Percentiles rank a stretch among this genome's conserved stretches.
Evolutionary conservation across 2,888 invertebrate genomes (phyloP).

Genomic region (Ophioninae sp.): DNA sequence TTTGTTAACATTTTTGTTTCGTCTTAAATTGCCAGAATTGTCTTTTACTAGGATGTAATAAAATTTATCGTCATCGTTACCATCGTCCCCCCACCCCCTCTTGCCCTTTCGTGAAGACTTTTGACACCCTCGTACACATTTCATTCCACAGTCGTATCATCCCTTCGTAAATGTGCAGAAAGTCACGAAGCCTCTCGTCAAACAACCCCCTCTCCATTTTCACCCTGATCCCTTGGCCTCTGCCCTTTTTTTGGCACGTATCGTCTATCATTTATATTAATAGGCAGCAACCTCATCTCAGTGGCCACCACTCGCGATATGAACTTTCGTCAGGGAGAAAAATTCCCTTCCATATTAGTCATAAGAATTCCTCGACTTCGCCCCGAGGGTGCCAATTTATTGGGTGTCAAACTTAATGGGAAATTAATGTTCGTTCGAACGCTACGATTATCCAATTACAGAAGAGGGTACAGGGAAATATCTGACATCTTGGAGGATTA

Average conservation of each 20-base stretch:
- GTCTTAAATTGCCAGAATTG: too few relatives aligned
- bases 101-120: conserved; percentile 5
- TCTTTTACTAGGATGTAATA: too few relatives aligned
- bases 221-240: conserved; percentile 51
- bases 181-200: conserved; percentile 47
- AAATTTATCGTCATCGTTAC: too few relatives aligned
- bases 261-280: conserved; percentile 78
- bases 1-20: too few relatives aligned
- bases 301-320: conserved; percentile 17
- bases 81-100: too few relatives aligned
- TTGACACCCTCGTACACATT: conserved; percentile 37
- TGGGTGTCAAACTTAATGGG: not conserved
- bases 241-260: conserved; percentile 14
- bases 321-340: conserved; percentile 26
- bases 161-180: conserved; percentile 21
- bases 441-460: not conserved
- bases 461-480: not conserved
- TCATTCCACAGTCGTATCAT: conserved; percentile 13
- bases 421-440: not conserved
- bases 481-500: not conserved
- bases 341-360: not conserved
- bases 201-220: not conserved
- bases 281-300: conserved; percentile 60
- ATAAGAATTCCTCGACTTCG: conserved; percentile 20
- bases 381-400: not conserved